Conservation (phyloP, 2,888 invertebrate genomes). For the Caenorhabditis drosophilae region DNA sequence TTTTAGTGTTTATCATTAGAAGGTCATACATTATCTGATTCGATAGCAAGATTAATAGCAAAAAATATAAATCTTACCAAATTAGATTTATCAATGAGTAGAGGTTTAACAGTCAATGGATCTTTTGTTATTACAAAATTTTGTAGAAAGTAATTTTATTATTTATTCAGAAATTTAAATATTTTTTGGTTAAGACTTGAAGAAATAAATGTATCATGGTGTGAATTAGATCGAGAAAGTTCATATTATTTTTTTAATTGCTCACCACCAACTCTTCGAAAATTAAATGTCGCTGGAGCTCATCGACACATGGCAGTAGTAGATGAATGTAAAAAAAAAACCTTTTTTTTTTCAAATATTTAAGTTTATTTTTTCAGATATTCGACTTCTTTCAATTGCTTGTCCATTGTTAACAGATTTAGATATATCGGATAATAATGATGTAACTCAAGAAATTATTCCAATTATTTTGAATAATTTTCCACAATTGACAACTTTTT, state of each 20-base stretch:
- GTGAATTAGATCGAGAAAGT: too few relatives aligned
- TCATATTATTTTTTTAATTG: too few relatives aligned
- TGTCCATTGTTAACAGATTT: conserved; percentile 9
- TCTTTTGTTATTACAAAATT: conserved; percentile 2
- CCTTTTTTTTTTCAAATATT: not conserved
- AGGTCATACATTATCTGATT: conserved; percentile 11
- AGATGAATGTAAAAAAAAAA: conserved; percentile 13
- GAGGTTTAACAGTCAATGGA: conserved; percentile 9
- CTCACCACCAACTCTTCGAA: conserved; percentile 5
- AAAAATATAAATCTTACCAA: conserved; percentile 8
- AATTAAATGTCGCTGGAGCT: conserved; percentile 26
- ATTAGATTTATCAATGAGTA: conserved; percentile 27
- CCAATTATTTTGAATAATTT: conserved; percentile 1
- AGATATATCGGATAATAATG: conserved; percentile 25
- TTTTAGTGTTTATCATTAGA: conserved; percentile 25
- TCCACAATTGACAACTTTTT: conserved; percentile 2
- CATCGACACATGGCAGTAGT: conserved; percentile 5
- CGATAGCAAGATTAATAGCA: conserved; percentile 9
- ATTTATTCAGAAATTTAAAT: not conserved
- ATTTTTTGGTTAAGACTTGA: conserved; percentile 11
- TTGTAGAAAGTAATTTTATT: conserved; percentile 4
- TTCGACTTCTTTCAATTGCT: conserved; percentile 4
- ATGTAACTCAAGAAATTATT: conserved; percentile 1
- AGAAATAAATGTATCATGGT: conserved; percentile 27
- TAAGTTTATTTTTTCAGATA: conserved; percentile 8